phyloP scores from a whole-genome alignment of 2,797 vertebrate genomes.

The Steatocranus sp. region DNA sequence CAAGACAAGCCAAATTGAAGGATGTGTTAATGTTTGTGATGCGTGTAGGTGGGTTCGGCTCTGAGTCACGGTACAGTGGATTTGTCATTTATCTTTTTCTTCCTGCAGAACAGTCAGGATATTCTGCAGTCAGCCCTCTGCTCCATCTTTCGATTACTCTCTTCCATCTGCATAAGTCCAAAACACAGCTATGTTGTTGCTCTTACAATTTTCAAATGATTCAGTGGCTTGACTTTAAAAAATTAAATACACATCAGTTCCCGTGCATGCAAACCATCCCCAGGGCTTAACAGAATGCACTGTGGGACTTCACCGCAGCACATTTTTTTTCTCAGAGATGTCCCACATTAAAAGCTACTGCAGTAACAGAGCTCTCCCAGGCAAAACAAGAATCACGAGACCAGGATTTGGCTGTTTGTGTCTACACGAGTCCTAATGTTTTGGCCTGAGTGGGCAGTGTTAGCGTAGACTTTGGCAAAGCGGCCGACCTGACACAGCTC shows the following conservation, averaged over 20 bases:
- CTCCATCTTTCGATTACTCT: background rate
- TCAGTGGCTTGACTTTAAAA: background rate
- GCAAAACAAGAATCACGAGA: background rate
- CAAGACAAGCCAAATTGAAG: background rate
- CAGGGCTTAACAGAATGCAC: constrained; percentile 1
- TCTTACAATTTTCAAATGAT: background rate
- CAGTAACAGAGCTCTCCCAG: background rate
- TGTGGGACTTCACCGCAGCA: constrained; percentile 21
- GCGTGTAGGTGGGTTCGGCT: constrained; percentile 13
- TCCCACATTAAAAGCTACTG: constrained; percentile 25
- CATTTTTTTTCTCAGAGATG: constrained; percentile 14
- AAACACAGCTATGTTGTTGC: background rate
- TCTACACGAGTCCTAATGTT: constrained; percentile 14
- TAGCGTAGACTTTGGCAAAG: constrained; percentile 35
- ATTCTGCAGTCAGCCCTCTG: background rate
- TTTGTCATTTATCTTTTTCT: constrained; percentile 32
- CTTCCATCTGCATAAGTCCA: background rate
- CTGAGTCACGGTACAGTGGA: constrained; percentile 21
- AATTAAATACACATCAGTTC: background rate
- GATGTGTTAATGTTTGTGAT: constrained; percentile 13
- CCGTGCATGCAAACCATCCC: background rate
- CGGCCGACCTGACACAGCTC: constrained; percentile 42
- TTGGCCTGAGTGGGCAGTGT: constrained; percentile 18
- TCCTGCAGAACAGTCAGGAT: background rate
- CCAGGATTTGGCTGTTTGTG: constrained; percentile 26